These are phyloP conservation scores for Minunthozetes semirufus DNA, from an alignment of 2,888 invertebrate genomes.

Conservation along the genomic window DNA sequence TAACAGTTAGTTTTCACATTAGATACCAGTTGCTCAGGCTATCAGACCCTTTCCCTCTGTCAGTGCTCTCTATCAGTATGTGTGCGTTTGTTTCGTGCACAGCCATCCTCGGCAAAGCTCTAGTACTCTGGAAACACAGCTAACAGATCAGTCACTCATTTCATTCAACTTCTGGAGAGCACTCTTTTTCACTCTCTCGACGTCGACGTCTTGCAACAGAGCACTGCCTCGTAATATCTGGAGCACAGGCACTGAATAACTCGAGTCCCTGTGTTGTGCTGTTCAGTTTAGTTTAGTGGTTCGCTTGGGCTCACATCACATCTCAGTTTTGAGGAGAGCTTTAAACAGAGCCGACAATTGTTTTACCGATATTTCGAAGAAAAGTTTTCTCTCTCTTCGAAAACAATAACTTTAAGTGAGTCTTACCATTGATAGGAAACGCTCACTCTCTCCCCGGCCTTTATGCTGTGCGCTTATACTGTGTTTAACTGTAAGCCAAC, in stretches of 20 bases:
- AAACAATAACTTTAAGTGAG: no score
- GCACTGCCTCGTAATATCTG: background rate
- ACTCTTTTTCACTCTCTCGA: background rate
- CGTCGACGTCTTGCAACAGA: background rate
- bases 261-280: background rate
- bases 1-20: no score
- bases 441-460: no score
- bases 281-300: background rate
- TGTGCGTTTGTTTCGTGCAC: background rate
- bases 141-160: background rate
- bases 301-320: constrained; percentile 1
- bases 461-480: no score
- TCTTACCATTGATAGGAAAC: no score
- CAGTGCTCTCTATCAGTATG: background rate
- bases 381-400: background rate
- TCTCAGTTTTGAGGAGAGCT: background rate
- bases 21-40: background rate
- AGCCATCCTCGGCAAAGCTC: no score
- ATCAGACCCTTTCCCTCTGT: background rate
- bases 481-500: no score
- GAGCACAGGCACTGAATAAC: background rate
- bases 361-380: background rate
- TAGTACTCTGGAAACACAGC: background rate
- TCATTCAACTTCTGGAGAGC: background rate
- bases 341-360: background rate